Base-by-base conservation (phyloP, 37 sponge, comb jelly and placozoan genomes). In the Oopsacas minuta region DNA sequence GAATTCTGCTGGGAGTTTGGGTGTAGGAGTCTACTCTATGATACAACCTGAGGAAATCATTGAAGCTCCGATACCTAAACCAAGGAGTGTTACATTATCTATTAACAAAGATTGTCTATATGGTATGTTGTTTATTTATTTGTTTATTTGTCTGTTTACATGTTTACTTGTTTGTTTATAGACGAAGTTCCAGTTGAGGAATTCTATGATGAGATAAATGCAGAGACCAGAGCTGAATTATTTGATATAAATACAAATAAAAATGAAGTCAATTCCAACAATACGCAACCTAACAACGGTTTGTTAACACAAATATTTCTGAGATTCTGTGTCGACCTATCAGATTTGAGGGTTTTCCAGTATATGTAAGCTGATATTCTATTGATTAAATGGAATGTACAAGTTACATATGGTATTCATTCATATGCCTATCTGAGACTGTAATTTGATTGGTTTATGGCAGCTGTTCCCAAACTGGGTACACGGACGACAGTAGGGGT, bases 141-240 rank as follows among this genome's bases (percentile, higher is more conserved):
- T 61, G 75, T 61, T 61, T 61, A 61, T 3, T 3, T 61, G 75
- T 61, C 28, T 61, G 75, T 3, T 61, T 61, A n/a, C n/a, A n/a
- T 46, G 51, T 46, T 46, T 46, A 46, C 17, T 46, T 46, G 51
- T 46, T 46, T 46, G 51, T 46, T 46, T 46, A 46, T 17, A 61
- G 75, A 61, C 30, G 75, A 61, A 5, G 75, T 61, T 3, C 75
- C 75, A 61, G 75, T 61, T 25, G 75, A 61, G 20, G 75, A 61
- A 34, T n/a, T 61, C 75, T 61, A 61, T 34, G 75, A 61, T 61
- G 75, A 61, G 75, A 61, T 61, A 25, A 61, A 10, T 12, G 7
- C 17, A 5, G 75, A 61, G 30, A 61, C 75, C 32, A 61, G 75
- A 12, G 75, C 20, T 10, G 30, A 61, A 3, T 34, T 61, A 3